Conservation (phyloP, 2,888 invertebrate species). For the Trissoscelio sp. region DNA sequence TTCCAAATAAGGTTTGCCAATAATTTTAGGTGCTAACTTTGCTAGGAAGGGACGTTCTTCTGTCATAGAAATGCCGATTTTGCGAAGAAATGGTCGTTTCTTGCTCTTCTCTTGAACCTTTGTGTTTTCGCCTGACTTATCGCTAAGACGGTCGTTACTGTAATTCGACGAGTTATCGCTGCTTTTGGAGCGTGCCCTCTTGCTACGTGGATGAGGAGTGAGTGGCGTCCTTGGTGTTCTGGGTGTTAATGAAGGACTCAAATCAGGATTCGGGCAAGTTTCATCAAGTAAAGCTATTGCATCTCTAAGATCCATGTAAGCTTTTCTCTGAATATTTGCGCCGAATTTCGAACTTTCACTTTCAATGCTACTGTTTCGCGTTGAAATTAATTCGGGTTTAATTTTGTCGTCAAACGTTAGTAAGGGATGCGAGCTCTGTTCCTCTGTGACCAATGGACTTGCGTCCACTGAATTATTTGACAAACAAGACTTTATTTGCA, state of each 20-base stretch:
- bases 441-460: slow-evolving; percentile 72
- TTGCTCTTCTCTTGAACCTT: slow-evolving; percentile 75
- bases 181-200: slow-evolving; percentile 80
- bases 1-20: slow-evolving; percentile 81
- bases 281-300: slow-evolving; percentile 82
- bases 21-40: slow-evolving; percentile 78
- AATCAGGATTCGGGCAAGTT: slow-evolving; percentile 80
- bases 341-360: slow-evolving; percentile 72
- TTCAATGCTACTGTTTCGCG: slow-evolving; percentile 78
- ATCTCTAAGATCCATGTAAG: slow-evolving; percentile 81
- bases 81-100: slow-evolving; percentile 79
- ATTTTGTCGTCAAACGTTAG: slow-evolving; percentile 66
- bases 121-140: slow-evolving; percentile 73
- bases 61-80: slow-evolving; percentile 81
- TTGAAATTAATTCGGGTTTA: slow-evolving; percentile 71
- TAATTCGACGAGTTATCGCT: slow-evolving; percentile 82
- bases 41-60: slow-evolving; percentile 80
- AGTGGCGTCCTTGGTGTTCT: slow-evolving; percentile 79
- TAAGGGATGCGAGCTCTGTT: slow-evolving; percentile 78
- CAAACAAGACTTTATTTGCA: slow-evolving; percentile 80
- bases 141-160: slow-evolving; percentile 79
- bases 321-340: slow-evolving; percentile 75
- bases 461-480: slow-evolving; percentile 71
- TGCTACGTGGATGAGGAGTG: slow-evolving; percentile 78
- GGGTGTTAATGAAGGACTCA: slow-evolving; percentile 80